These are phyloP conservation scores for Nemotelus pantherinus DNA, from an alignment of 2,888 invertebrate species.

Conservation along the genomic window DNA sequence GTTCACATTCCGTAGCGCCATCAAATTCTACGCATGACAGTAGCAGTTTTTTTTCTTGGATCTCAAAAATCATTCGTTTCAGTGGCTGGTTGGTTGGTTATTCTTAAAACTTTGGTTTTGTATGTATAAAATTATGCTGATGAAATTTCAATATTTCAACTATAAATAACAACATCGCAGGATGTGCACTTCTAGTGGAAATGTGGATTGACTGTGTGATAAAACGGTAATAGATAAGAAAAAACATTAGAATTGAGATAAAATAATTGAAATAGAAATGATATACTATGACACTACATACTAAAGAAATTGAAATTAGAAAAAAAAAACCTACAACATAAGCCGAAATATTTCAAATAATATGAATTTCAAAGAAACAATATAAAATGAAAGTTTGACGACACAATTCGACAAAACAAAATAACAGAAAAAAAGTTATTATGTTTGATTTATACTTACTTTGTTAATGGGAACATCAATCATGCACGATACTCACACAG, in stretches of 20 bases:
- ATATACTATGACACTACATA: too few relatives aligned
- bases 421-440: slow-evolving; percentile 1
- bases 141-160: slow-evolving; percentile 21
- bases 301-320: slow-evolving; percentile 17
- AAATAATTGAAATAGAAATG: background rate
- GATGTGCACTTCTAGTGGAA: slow-evolving; percentile 52
- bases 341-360: background rate
- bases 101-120: too few relatives aligned
- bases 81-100: too few relatives aligned
- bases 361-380: background rate
- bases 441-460: slow-evolving; percentile 36
- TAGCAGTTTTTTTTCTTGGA: too few relatives aligned
- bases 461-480: slow-evolving; percentile 36
- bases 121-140: slow-evolving; percentile 15
- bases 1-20: background rate
- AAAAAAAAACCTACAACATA: background rate
- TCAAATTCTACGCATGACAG: slow-evolving; percentile 4
- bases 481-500: slow-evolving; percentile 26
- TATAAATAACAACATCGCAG: slow-evolving; percentile 31
- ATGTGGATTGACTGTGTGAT: slow-evolving; percentile 52
- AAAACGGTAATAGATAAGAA: slow-evolving; percentile 38
- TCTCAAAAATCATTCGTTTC: too few relatives aligned
- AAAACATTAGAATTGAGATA: slow-evolving; percentile 14
- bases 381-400: background rate
- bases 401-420: background rate